phyloP scores from a whole-genome alignment of 2,797 vertebrate species.

The Sebastes ruberrimus region DNA sequence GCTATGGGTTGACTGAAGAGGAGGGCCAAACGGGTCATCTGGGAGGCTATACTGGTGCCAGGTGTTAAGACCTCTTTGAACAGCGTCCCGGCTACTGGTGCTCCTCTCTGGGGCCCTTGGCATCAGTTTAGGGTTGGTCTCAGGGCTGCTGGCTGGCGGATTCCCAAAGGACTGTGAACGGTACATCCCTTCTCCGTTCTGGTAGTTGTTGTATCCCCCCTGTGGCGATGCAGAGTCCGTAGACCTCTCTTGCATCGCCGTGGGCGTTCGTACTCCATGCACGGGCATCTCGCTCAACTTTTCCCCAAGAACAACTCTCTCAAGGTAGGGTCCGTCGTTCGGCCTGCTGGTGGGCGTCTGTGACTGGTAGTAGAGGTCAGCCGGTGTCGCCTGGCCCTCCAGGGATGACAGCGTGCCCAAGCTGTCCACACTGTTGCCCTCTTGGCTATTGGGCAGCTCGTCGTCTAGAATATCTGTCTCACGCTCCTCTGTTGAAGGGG shows the following conservation, averaged over 20 bases:
- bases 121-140: constrained; percentile 74
- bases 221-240: constrained; percentile 75
- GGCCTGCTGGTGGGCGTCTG: constrained; percentile 64
- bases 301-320: constrained; percentile 65
- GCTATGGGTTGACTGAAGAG: constrained; percentile 83
- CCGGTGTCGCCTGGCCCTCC: constrained; percentile 85
- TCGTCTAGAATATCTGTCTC: constrained; percentile 95
- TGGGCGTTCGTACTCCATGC: constrained; percentile 71
- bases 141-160: constrained; percentile 65
- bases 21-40: constrained; percentile 81
- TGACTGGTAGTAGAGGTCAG: constrained; percentile 76
- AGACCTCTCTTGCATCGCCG: constrained; percentile 64
- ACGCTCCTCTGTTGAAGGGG: constrained; percentile 80
- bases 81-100: constrained; percentile 94
- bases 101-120: constrained; percentile 92
- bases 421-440: constrained; percentile 93
- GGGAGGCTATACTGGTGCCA: constrained; percentile 92
- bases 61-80: constrained; percentile 92
- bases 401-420: constrained; percentile 94
- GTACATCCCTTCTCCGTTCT: constrained; percentile 84
- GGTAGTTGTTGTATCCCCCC: constrained; percentile 80
- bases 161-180: constrained; percentile 89
- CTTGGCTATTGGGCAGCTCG: constrained; percentile 91
- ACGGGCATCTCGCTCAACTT: constrained; percentile 78
- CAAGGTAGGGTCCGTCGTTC: constrained; percentile 75